Conservation (phyloP, 2,113 vertebrate genomes). For the Hassar affinis region DNA sequence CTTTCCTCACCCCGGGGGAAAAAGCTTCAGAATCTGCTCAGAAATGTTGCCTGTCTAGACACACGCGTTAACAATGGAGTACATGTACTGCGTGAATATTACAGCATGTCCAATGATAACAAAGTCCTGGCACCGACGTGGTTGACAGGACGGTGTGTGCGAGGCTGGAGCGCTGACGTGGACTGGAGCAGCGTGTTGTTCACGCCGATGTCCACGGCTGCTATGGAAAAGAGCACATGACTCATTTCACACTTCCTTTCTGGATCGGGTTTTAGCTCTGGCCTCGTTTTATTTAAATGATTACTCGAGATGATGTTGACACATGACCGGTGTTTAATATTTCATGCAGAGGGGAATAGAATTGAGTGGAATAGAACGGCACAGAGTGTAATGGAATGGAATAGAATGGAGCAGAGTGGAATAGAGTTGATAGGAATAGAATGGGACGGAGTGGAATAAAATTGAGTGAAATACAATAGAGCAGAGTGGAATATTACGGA, state of each 20-base stretch:
- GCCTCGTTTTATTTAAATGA: background rate
- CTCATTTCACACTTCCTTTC: background rate
- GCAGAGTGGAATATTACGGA: background rate
- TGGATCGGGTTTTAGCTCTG: background rate
- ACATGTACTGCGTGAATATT: background rate
- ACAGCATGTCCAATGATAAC: no score
- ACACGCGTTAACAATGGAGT: background rate
- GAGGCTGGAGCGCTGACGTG: conserved; percentile 20
- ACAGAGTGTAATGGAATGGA: background rate
- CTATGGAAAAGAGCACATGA: background rate
- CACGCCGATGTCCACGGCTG: background rate
- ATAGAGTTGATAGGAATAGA: no score
- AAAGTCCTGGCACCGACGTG: background rate
- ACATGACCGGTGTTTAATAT: background rate
- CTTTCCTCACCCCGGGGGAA: background rate
- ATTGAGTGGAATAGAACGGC: background rate
- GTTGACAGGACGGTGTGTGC: background rate
- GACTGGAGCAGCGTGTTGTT: background rate
- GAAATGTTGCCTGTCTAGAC: background rate
- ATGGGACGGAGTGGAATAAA: no score
- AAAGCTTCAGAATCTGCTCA: background rate
- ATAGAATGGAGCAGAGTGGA: no score
- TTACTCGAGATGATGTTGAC: background rate
- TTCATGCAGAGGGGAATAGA: background rate
- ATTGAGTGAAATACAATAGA: no score